These are phyloP conservation scores for Indicator maculatus DNA, from an alignment of 2,113 vertebrate species.

Conservation along the genomic window DNA sequence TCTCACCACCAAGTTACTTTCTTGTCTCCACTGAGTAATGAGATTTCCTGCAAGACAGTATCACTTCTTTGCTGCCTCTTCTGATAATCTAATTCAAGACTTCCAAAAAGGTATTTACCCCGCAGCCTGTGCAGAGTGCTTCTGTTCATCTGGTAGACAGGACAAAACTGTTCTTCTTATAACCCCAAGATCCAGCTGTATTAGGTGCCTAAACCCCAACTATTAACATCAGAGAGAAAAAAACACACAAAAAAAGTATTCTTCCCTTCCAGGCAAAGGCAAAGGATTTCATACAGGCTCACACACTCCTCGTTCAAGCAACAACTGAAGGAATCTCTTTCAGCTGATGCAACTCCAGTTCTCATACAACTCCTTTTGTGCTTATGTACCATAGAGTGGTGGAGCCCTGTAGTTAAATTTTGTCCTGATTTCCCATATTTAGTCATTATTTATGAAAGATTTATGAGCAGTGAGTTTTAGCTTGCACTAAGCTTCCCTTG, in stretches of 20 bases:
- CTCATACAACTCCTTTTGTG: neutral
- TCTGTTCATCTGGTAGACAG: neutral
- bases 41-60: neutral
- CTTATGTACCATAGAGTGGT: neutral
- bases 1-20: neutral
- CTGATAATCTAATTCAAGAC: neutral
- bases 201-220: neutral
- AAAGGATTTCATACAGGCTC: neutral
- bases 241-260: neutral
- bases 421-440: neutral
- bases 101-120: neutral
- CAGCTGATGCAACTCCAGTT: neutral
- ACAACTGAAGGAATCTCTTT: neutral
- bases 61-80: neutral
- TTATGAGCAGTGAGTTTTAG: neutral
- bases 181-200: neutral
- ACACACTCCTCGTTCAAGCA: neutral
- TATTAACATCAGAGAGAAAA: neutral
- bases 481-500: neutral
- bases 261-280: neutral
- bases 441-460: neutral
- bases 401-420: neutral
- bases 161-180: neutral
- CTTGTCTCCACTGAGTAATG: neutral
- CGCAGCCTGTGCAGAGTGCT: neutral